Evolutionary conservation across 2,113 vertebrate genomes (phyloP), one percentile per base, ranked within the genome.

Genomic region (Empidonax alnorum): DNA sequence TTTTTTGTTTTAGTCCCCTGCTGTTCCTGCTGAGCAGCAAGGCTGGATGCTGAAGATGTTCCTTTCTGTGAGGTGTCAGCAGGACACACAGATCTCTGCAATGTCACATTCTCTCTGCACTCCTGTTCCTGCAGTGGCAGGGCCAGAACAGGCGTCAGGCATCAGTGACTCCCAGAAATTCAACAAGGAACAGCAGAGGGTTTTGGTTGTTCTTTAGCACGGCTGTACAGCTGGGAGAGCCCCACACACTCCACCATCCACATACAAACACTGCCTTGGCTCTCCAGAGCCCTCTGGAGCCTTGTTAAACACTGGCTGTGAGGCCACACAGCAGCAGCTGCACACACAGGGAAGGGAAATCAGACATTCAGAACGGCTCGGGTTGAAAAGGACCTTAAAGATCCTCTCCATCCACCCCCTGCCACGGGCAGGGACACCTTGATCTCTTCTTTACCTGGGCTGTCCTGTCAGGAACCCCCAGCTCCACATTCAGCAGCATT

Each of bases 71-170:
- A 53, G n/a, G 10, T 11, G 19, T 1, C 55, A 58, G 69, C 52
- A 62, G 42, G 1, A 20, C 25, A 8, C 68, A 30, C 22, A 0
- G 9, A 33, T 30, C 77, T 44, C 68, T n/a, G 37, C 42, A 2
- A 39, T 7, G 3, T 3, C 37, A 75, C 7, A 14, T 3, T 47
- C 56, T 12, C 73, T 28, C 22, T 12, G 23, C 76, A 10, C 7
- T 9, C 2, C 0, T 9, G 53, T 39, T 67, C 12, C 67, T 1
- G 0, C 65, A 46, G 58, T 2, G 12, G 14, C n/a, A 12, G 8
- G 3, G 41, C 39, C 42, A 9, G 42, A 58, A 11, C 5, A 39
- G 35, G 35, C 63, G 56, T 12, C 46, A 7, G 39, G 35, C 73
- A 37, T 6, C 77, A 35, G 28, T 4, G 0, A 12, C 50, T 41